A percentile compares a stretch with the other conserved stretches of the same genome.
Conservation (phyloP, 2,797 vertebrate genomes). For the Siniperca obscura region DNA sequence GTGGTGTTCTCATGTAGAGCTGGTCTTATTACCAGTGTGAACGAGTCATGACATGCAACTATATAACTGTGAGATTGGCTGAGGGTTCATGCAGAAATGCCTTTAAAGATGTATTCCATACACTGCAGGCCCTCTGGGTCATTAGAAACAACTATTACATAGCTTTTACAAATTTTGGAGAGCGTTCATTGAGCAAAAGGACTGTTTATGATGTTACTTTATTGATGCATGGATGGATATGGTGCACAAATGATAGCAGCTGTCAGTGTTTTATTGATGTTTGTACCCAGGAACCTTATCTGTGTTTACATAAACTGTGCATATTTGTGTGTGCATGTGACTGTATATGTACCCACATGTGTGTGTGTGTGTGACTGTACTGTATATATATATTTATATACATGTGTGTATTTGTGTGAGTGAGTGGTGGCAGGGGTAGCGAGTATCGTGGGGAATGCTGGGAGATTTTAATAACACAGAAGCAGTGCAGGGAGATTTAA, state of each 20-base stretch:
- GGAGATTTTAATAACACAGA: slow-evolving; percentile 98
- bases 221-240: slow-evolving; percentile 56
- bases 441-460: slow-evolving; percentile 90
- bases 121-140: slow-evolving; percentile 1
- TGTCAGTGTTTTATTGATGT: slow-evolving; percentile 80
- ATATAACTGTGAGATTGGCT: slow-evolving; percentile 59
- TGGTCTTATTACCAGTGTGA: slow-evolving; percentile 50
- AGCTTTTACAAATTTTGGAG: slow-evolving; percentile 49
- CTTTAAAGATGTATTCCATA: slow-evolving; percentile 15
- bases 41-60: slow-evolving; percentile 51
- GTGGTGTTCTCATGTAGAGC: slow-evolving; percentile 43
- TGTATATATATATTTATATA: slow-evolving; percentile 44
- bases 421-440: slow-evolving; percentile 81
- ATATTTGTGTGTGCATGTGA: slow-evolving; percentile 61
- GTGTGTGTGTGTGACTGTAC: slow-evolving; percentile 29
- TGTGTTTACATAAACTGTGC: slow-evolving; percentile 79
- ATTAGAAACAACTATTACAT: slow-evolving; percentile 36
- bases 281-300: slow-evolving; percentile 74
- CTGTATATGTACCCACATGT: slow-evolving; percentile 36
- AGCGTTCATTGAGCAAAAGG: slow-evolving; percentile 35
- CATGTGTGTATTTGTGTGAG: slow-evolving; percentile 38
- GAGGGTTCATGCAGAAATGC: slow-evolving; percentile 42
- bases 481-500: slow-evolving; percentile 96
- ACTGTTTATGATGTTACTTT: slow-evolving; percentile 60
- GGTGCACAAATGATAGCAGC: slow-evolving; percentile 74